A percentile compares a stretch with the other conserved stretches of the same genome.
phyloP scores from a whole-genome alignment of 2,888 invertebrate genomes.

The Diaprepes abbreviatus region DNA sequence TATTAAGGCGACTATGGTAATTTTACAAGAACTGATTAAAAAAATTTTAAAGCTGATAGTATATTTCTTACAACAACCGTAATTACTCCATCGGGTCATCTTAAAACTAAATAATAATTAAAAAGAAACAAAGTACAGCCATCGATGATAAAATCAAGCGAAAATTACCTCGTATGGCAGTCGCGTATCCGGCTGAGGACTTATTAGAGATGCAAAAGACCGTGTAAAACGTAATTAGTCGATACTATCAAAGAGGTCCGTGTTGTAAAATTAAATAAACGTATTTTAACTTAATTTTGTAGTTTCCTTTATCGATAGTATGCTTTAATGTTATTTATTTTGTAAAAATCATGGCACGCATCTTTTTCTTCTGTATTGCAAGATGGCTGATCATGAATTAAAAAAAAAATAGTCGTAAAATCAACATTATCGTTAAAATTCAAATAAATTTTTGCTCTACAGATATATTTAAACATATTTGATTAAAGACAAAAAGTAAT shows the following conservation, averaged over 20 bases:
- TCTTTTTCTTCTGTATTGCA: no score
- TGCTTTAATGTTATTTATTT: not conserved
- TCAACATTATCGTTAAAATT: no score
- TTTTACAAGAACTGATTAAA: no score
- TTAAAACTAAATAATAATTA: constrained; percentile 38
- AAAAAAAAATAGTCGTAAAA: no score
- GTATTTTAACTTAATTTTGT: constrained; percentile 31
- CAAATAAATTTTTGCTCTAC: no score
- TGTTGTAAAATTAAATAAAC: constrained; percentile 41
- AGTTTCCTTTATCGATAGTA: constrained; percentile 16
- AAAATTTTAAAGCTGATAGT: no score
- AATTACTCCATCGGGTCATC: constrained; percentile 28
- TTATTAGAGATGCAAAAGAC: constrained; percentile 46
- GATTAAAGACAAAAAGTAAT: no score
- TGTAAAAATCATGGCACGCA: not conserved
- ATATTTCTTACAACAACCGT: not conserved
- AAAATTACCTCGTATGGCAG: constrained; percentile 48
- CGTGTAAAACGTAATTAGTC: constrained; percentile 46
- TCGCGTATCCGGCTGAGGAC: constrained; percentile 42
- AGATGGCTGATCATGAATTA: no score
- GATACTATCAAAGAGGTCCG: constrained; percentile 42
- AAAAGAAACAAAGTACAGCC: constrained; percentile 33
- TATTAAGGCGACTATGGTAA: no score
- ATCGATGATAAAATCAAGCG: constrained; percentile 41
- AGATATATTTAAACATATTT: no score